Evolutionary conservation across 2,113 vertebrate genomes (phyloP).

Genomic region (Trematocara nigrifrons): DNA sequence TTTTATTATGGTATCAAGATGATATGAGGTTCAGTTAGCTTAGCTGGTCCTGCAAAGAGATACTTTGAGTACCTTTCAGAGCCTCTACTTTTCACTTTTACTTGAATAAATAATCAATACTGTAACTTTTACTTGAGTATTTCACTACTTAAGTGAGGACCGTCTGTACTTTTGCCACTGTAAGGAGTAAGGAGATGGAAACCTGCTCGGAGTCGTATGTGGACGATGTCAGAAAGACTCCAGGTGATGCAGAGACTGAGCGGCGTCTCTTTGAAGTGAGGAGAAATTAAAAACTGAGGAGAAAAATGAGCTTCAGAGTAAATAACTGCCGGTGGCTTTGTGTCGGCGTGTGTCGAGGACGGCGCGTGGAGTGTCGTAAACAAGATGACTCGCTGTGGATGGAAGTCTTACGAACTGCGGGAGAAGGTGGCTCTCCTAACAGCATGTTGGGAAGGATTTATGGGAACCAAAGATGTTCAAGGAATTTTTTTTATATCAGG

Average conservation of each 20-base stretch:
- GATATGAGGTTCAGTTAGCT: not conserved
- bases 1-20: not conserved
- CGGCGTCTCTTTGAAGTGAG: not conserved
- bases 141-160: not conserved
- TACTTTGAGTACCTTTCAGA: not conserved
- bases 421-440: accelerated
- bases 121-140: not conserved
- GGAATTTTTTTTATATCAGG: not conserved
- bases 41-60: not conserved
- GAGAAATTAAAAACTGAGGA: not conserved
- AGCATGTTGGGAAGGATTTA: not conserved
- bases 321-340: not conserved
- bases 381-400: not conserved
- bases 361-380: not conserved
- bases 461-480: not conserved
- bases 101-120: not conserved
- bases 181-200: not conserved
- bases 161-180: not conserved
- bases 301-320: not conserved
- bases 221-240: not conserved
- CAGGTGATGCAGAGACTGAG: not conserved
- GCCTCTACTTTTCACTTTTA: not conserved
- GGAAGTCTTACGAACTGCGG: not conserved
- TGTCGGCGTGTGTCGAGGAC: not conserved
- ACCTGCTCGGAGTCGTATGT: not conserved